Percentiles rank a stretch among this genome's conserved stretches.
Conservation (phyloP, 23 tunicate species). For the Aplidium turbinatum region DNA sequence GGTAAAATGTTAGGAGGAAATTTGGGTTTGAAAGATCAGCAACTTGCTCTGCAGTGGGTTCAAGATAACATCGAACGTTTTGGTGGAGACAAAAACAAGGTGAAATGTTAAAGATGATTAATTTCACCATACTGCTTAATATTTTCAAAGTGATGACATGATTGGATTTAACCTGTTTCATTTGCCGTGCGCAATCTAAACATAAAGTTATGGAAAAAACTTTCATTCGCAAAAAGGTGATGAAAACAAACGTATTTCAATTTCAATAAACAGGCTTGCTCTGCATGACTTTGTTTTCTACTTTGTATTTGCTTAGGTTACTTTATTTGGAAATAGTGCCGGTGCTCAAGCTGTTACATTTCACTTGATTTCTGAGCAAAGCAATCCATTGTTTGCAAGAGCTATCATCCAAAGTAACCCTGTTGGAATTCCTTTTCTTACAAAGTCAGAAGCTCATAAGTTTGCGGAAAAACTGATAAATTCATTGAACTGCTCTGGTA, state of each 20-base stretch:
- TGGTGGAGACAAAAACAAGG: conserved; percentile 73
- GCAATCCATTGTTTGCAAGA: conserved; percentile 31
- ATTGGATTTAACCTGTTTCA: too few relatives aligned
- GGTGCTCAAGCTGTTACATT: conserved; percentile 56
- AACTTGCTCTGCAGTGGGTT: conserved; percentile 71
- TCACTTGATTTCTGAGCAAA: conserved; percentile 39
- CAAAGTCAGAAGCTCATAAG: conserved; percentile 4
- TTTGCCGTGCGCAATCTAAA: too few relatives aligned
- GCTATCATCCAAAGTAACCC: conserved; percentile 57
- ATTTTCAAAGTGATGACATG: too few relatives aligned
- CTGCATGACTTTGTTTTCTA: too few relatives aligned
- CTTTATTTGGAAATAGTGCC: conserved; percentile 65
- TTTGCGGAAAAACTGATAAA: conserved; percentile 13
- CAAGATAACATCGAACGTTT: conserved; percentile 60
- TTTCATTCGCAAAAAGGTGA: too few relatives aligned
- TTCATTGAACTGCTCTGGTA: conserved; percentile 25
- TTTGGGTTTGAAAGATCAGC: conserved; percentile 69
- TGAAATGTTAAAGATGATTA: conserved; percentile 10
- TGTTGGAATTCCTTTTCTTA: conserved; percentile 21
- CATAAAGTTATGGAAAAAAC: too few relatives aligned
- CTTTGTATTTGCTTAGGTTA: conserved; percentile 20
- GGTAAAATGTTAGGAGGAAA: conserved; percentile 30
- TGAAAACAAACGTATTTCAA: too few relatives aligned
- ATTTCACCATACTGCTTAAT: too few relatives aligned
- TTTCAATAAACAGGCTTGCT: too few relatives aligned